Percentiles rank a stretch among this genome's conserved stretches.
Conservation (phyloP, 2,797 vertebrate genomes). For the Poecilia velifera region DNA sequence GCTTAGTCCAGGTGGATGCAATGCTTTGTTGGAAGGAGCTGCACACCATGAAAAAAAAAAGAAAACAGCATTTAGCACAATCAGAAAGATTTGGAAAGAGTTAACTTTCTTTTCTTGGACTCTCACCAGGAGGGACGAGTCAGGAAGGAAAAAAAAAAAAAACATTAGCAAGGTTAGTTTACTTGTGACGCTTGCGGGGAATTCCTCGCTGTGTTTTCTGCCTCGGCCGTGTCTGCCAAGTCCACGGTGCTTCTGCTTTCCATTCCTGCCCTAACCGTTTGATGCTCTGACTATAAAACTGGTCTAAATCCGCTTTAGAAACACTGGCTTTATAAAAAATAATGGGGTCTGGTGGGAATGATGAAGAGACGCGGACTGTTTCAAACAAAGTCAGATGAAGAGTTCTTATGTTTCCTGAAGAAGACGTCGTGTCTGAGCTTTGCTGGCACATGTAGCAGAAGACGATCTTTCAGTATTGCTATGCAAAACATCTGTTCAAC, state of each 20-base stretch:
- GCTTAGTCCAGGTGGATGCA: neutral
- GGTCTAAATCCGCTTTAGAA: conserved; percentile 17
- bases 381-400: conserved; percentile 1
- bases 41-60: neutral
- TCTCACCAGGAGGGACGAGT: conserved; percentile 52
- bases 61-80: neutral
- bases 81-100: neutral
- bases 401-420: neutral
- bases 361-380: conserved; percentile 5
- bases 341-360: conserved; percentile 10
- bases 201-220: conserved; percentile 72
- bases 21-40: neutral
- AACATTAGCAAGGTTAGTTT: conserved; percentile 64
- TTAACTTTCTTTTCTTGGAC: conserved; percentile 28
- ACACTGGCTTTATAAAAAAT: conserved; percentile 11
- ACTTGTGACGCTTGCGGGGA: conserved; percentile 68
- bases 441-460: neutral
- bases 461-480: neutral
- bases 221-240: conserved; percentile 36
- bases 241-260: conserved; percentile 51
- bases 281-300: conserved; percentile 34
- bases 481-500: neutral
- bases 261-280: conserved; percentile 24
- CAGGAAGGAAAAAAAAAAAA: conserved; percentile 31
- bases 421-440: neutral